Evolutionary conservation across 1,140 invertebrate genomes (phyloP).

Genomic region (Nebria ingens): DNA sequence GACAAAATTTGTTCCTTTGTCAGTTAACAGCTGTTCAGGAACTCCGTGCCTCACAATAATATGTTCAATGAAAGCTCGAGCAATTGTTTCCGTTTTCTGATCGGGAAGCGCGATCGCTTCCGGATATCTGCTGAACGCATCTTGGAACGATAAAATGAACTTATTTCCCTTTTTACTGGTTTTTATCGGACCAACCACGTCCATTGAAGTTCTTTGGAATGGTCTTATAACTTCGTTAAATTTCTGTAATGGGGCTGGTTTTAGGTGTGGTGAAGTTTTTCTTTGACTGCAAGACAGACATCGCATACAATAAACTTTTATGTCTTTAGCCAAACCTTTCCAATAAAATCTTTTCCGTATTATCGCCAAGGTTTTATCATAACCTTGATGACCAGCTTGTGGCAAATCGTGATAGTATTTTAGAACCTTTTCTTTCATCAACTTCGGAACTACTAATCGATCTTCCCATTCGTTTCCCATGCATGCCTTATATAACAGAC

Average conservation of each 20-base stretch:
- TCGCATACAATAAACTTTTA: slow-evolving; percentile 15
- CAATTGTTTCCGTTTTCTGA: slow-evolving; percentile 11
- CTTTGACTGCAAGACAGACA: slow-evolving; percentile 17
- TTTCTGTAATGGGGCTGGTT: slow-evolving; percentile 15
- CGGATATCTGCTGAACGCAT: slow-evolving; percentile 14
- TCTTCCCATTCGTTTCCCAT: slow-evolving; percentile 1
- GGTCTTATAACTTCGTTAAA: not conserved
- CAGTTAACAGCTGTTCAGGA: slow-evolving; percentile 15
- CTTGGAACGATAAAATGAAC: slow-evolving; percentile 16
- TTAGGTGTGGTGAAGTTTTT: slow-evolving; percentile 15
- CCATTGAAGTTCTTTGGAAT: not conserved
- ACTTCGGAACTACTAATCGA: slow-evolving; percentile 9
- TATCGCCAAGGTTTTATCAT: slow-evolving; percentile 15
- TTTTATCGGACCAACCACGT: slow-evolving; percentile 16
- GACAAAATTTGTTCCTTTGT: slow-evolving; percentile 14
- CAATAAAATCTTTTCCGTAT: slow-evolving; percentile 17
- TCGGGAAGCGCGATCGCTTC: slow-evolving; percentile 13
- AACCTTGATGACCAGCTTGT: slow-evolving; percentile 16
- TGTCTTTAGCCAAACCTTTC: slow-evolving; percentile 17
- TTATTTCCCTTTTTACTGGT: slow-evolving; percentile 11
- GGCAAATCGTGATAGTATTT: slow-evolving; percentile 14
- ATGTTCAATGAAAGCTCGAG: slow-evolving; percentile 14
- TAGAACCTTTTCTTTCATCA: slow-evolving; percentile 1
- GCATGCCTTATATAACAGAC: not conserved
- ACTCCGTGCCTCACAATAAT: slow-evolving; percentile 15